Evolutionary conservation across 2,888 invertebrate species (phyloP).

Genomic region (Petrolisthes manimaculis): DNA sequence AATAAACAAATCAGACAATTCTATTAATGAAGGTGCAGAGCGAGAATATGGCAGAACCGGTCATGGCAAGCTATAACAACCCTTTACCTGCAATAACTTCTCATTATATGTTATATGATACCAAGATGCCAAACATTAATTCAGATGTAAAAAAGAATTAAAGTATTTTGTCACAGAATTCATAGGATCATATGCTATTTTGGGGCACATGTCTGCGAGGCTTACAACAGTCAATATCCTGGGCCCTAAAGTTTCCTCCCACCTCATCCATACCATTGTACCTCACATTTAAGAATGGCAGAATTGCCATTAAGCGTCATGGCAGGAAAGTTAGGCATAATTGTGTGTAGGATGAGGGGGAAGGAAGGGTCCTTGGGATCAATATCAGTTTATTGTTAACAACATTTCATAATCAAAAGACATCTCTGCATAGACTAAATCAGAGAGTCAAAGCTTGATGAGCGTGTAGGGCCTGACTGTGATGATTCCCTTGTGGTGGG

Average conservation of each 20-base stretch:
- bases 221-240: slow-evolving; percentile 42
- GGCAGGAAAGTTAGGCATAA: not conserved
- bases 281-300: not conserved
- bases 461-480: slow-evolving; percentile 32
- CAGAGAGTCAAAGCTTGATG: slow-evolving; percentile 56
- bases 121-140: not conserved
- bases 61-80: no score
- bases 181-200: slow-evolving; percentile 4
- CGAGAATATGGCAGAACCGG: no score
- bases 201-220: slow-evolving; percentile 52
- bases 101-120: no score
- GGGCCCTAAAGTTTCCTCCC: slow-evolving; percentile 22
- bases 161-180: slow-evolving; percentile 18
- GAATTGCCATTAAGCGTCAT: slow-evolving; percentile 4
- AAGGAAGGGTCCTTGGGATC: slow-evolving; percentile 24
- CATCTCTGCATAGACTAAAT: slow-evolving; percentile 35
- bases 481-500: slow-evolving; percentile 22
- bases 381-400: slow-evolving; percentile 23
- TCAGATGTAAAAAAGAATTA: not conserved
- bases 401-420: not conserved
- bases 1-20: no score
- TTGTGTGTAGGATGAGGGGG: slow-evolving; percentile 6
- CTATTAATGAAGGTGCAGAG: no score
- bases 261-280: not conserved
- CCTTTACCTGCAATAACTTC: no score